A percentile compares a stretch with the other conserved stretches of the same genome.
These are phyloP conservation scores for Gallirallus australis DNA, from an alignment of 2,797 vertebrate species.

Conservation along the genomic window DNA sequence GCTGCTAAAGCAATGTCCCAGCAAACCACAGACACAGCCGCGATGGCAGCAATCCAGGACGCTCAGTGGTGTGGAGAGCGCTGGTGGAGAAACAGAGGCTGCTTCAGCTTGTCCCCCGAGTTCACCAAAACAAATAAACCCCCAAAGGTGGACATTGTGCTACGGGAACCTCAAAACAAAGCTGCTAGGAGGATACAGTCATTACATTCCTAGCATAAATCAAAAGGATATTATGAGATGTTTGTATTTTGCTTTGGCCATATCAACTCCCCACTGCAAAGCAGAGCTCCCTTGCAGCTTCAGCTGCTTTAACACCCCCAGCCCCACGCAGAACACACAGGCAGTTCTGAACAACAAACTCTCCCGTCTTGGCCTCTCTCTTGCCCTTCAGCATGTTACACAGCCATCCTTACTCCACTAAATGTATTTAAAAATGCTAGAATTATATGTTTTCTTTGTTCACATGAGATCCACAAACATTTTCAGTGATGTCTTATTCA, in stretches of 20 bases:
- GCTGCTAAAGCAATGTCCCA: background rate
- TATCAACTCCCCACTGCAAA: background rate
- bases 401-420: background rate
- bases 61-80: background rate
- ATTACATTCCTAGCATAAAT: background rate
- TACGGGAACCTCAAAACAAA: background rate
- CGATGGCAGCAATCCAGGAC: background rate
- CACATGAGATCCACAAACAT: background rate
- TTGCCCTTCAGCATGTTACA: accelerated
- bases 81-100: background rate
- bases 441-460: background rate
- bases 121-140: background rate
- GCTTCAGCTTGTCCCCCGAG: background rate
- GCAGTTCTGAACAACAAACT: background rate
- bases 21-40: background rate
- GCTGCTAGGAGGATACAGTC: background rate
- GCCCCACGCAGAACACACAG: accelerated
- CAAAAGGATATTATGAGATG: too few species aligned
- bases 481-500: background rate
- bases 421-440: background rate
- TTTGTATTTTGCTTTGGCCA: background rate
- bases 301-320: background rate
- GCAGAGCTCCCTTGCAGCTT: background rate
- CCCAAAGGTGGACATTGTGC: background rate
- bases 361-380: background rate